phyloP scores from a whole-genome alignment of 1,140 invertebrate genomes.

The Pseudachorutes palmiensis region DNA sequence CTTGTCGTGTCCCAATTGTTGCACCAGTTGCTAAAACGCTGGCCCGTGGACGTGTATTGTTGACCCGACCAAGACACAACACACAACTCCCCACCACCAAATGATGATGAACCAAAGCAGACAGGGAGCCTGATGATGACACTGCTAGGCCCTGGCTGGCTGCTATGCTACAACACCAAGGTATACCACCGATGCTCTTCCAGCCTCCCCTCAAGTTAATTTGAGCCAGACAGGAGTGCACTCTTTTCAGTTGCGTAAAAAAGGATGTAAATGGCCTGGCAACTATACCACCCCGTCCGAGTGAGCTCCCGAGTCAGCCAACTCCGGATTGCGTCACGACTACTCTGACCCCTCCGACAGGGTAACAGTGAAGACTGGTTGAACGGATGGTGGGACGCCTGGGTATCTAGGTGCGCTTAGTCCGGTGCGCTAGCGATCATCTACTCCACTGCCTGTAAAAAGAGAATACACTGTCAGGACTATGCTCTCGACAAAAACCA shows the following conservation, averaged over 20 bases:
- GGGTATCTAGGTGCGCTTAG: too few species aligned
- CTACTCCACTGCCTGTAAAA: not conserved
- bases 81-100: not conserved
- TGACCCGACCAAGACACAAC: not conserved
- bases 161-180: not conserved
- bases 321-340: not conserved
- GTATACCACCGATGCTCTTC: not conserved
- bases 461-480: not conserved
- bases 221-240: not conserved
- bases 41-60: too few species aligned
- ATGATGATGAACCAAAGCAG: constrained; percentile 2
- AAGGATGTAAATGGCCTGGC: constrained; percentile 37
- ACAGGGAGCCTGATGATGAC: constrained; percentile 5
- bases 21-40: not conserved
- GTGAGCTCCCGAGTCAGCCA: constrained; percentile 1
- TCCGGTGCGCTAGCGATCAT: not conserved
- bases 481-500: too few species aligned
- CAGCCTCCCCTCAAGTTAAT: not conserved
- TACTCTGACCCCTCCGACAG: not conserved
- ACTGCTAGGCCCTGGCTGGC: not conserved
- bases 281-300: constrained; percentile 23
- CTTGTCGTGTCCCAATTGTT: not conserved
- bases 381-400: too few species aligned
- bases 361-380: not conserved
- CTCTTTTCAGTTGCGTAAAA: constrained; percentile 35